Evolutionary conservation across 2,113 vertebrate species (phyloP).

Genomic region (Lanius ludovicianus): DNA sequence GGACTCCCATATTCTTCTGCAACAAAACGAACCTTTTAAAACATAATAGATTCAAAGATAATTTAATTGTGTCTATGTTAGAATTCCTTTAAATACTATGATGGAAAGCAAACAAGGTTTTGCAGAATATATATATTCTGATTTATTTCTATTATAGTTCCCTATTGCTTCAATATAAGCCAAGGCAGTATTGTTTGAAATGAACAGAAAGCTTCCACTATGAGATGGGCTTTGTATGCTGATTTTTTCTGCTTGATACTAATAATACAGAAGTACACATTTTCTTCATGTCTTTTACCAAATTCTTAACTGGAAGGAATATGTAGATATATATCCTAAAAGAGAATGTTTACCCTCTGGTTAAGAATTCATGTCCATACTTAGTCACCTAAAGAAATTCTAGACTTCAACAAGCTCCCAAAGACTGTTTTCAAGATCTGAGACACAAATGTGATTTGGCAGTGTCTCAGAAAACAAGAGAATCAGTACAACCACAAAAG

Average conservation of each 20-base stretch:
- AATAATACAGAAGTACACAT: neutral
- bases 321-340: neutral
- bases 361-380: neutral
- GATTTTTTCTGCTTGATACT: neutral
- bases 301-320: neutral
- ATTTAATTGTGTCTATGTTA: neutral
- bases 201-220: neutral
- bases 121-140: neutral
- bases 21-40: neutral
- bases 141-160: neutral
- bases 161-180: neutral
- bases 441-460: neutral
- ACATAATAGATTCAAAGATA: neutral
- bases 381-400: neutral
- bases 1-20: neutral
- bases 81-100: neutral
- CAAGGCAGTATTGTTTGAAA: neutral
- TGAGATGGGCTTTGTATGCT: neutral
- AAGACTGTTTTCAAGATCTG: neutral
- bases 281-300: neutral
- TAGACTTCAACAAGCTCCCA: neutral
- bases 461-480: neutral
- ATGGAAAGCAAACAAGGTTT: neutral
- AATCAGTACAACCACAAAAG: neutral
- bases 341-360: neutral